Conservation (phyloP, 2,113 vertebrate species). For the Ochotona princeps region DNA sequence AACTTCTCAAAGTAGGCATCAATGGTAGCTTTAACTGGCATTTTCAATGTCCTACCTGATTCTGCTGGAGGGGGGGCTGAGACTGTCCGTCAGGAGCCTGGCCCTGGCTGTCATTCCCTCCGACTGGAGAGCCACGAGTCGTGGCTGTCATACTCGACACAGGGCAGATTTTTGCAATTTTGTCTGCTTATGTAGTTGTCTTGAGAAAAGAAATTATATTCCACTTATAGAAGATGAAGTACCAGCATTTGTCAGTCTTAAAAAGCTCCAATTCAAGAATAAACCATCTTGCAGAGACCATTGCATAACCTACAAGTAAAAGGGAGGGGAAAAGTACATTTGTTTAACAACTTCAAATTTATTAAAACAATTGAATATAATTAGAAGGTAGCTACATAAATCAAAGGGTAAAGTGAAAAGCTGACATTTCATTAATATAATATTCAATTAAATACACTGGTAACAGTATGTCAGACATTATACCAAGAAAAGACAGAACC, state of each 20-base stretch:
- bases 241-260: constrained; percentile 94
- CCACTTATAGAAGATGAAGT: constrained; percentile 96
- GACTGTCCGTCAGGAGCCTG: constrained; percentile 99
- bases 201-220: constrained; percentile 98
- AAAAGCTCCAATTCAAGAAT: constrained; percentile 98
- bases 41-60: constrained; percentile 91
- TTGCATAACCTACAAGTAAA: constrained; percentile 95
- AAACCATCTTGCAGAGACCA: constrained; percentile 98
- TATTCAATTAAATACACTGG: constrained; percentile 37
- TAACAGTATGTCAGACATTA: background rate
- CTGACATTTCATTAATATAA: constrained; percentile 14
- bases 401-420: background rate
- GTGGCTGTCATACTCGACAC: constrained; percentile 99
- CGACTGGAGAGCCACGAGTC: constrained; percentile 99
- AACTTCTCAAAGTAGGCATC: background rate
- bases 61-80: constrained; percentile 98
- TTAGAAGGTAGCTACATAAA: constrained; percentile 31
- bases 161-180: constrained; percentile 99
- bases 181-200: constrained; percentile 99
- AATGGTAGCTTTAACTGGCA: constrained; percentile 22
- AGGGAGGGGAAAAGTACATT: constrained; percentile 39
- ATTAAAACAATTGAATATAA: constrained; percentile 10
- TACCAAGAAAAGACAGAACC: constrained; percentile 16
- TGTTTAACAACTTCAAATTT: constrained; percentile 42
- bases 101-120: constrained; percentile 99